Percentiles rank a stretch among this genome's conserved stretches.
phyloP scores from a whole-genome alignment of 2,888 invertebrate species.

The Drosophila subsilvestris region DNA sequence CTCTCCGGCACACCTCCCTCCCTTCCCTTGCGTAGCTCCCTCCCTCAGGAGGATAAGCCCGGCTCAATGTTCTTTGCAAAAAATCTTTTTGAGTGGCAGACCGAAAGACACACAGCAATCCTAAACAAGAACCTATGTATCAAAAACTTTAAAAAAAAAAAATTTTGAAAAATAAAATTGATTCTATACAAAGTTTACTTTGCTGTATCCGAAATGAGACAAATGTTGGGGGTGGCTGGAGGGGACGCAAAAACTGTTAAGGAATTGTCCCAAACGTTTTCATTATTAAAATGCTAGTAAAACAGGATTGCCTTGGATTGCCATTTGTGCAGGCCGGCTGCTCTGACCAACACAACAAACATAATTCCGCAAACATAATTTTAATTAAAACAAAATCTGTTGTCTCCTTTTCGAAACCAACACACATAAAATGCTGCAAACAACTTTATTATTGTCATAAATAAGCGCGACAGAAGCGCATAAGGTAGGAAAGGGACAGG shows the following conservation, averaged over 20 bases:
- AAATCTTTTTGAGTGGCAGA: slow-evolving; percentile 27
- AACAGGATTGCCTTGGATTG: slow-evolving; percentile 20
- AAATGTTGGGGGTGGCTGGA: no score
- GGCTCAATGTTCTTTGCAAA: slow-evolving; percentile 1
- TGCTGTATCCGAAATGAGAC: no score
- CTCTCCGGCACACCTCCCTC: background rate
- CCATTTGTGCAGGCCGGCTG: background rate
- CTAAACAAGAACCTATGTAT: no score
- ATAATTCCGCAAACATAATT: slow-evolving; percentile 7
- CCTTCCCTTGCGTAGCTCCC: background rate
- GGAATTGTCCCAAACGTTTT: slow-evolving; percentile 18
- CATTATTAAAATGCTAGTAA: slow-evolving; percentile 16
- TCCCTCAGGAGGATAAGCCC: background rate
- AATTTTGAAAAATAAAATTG: no score
- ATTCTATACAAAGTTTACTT: no score
- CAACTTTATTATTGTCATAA: slow-evolving; percentile 51
- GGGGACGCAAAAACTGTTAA: background rate
- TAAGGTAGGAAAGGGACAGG: background rate
- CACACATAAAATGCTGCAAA: slow-evolving; percentile 33
- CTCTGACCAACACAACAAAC: background rate
- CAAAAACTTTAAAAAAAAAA: no score
- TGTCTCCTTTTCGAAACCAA: slow-evolving; percentile 27
- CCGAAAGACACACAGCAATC: slow-evolving; percentile 7
- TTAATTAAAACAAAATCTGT: slow-evolving; percentile 48
- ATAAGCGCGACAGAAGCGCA: slow-evolving; percentile 18